These are phyloP conservation scores for Heliconius ethilla DNA, from an alignment of 2,888 invertebrate species.

Conservation along the genomic window DNA sequence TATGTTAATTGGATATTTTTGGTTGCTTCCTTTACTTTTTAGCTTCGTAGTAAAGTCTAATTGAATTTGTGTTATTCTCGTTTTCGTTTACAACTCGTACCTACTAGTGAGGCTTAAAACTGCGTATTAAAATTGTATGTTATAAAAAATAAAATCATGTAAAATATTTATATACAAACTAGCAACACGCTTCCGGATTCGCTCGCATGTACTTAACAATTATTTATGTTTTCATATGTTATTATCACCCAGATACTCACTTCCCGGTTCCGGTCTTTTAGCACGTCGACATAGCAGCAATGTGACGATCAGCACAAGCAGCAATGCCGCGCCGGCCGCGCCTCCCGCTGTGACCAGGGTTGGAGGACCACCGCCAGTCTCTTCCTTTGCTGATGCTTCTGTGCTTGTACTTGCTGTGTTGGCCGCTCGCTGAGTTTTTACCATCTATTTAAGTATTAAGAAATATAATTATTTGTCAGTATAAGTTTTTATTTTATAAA, in stretches of 20 bases:
- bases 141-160: not conserved
- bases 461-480: not conserved
- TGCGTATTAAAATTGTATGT: not conserved
- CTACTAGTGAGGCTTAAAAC: not conserved
- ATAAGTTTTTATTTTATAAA: not conserved
- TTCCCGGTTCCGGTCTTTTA: constrained; percentile 61
- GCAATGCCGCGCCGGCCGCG: constrained; percentile 66
- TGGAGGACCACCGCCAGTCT: constrained; percentile 53
- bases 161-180: too few relatives aligned
- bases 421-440: constrained; percentile 50
- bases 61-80: constrained; percentile 8
- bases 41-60: not conserved
- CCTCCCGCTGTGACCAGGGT: constrained; percentile 73
- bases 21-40: constrained; percentile 4
- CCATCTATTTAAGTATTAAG: constrained; percentile 38
- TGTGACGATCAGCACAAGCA: constrained; percentile 63
- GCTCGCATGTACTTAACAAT: too few relatives aligned
- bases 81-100: not conserved
- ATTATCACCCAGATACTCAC: constrained; percentile 51
- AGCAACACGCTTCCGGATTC: too few relatives aligned
- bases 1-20: constrained; percentile 1
- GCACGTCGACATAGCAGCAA: constrained; percentile 69
- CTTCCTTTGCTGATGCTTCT: constrained; percentile 52
- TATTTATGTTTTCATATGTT: too few relatives aligned
- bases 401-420: constrained; percentile 44